Percentiles rank a stretch among this genome's conserved stretches.
Conservation (phyloP, 2,113 vertebrate genomes). For the Glaucidium brasilianum region DNA sequence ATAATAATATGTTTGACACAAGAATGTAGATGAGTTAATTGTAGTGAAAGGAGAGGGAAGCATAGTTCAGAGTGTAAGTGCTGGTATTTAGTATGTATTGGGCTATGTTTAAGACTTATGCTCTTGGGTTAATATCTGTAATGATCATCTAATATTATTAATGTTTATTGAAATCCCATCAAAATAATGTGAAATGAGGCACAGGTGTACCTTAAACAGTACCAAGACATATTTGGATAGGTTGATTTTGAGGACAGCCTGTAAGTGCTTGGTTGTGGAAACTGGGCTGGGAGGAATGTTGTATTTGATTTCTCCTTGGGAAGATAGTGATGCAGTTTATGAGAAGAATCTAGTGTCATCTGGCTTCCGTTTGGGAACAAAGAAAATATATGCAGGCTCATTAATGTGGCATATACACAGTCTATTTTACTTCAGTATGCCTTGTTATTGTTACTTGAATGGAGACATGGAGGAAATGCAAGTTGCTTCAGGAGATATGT, state of each 20-base stretch:
- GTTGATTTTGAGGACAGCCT: background rate
- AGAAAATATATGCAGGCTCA: background rate
- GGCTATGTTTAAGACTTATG: background rate
- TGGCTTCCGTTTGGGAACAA: background rate
- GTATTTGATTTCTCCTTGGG: background rate
- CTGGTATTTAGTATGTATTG: background rate
- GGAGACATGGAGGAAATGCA: background rate
- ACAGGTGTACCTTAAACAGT: background rate
- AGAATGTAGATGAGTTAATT: background rate
- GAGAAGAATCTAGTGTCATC: background rate
- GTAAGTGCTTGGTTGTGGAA: background rate
- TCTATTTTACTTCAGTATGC: background rate
- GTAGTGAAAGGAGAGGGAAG: background rate
- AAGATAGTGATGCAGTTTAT: background rate
- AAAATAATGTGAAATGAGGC: background rate
- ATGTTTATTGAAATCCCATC: background rate
- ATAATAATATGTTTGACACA: background rate
- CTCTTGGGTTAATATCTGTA: background rate
- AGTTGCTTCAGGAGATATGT: background rate
- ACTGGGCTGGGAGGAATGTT: background rate
- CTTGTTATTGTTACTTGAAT: background rate
- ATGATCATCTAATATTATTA: background rate
- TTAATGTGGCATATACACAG: background rate
- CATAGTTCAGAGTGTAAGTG: background rate
- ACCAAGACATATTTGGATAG: background rate